phyloP scores from a whole-genome alignment of 2,797 vertebrate species.

The Silurus lanzhouensis region DNA sequence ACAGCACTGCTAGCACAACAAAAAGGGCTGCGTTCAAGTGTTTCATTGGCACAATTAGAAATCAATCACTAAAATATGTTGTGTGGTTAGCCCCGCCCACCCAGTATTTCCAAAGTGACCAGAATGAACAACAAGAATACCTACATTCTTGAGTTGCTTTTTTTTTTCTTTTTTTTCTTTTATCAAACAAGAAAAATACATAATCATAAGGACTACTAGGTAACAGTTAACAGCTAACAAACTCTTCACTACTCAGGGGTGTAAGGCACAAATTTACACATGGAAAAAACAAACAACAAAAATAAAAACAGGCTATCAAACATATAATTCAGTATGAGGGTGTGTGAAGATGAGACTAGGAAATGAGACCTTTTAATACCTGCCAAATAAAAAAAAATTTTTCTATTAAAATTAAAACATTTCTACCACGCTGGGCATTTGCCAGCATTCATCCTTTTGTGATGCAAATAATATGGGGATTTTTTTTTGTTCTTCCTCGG shows the following conservation, averaged over 20 bases:
- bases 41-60: slow-evolving; percentile 86
- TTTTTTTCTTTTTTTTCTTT: slow-evolving; percentile 20
- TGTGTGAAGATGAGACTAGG: slow-evolving; percentile 72
- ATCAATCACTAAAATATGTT: slow-evolving; percentile 69
- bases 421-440: slow-evolving; percentile 25
- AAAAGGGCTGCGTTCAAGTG: slow-evolving; percentile 71
- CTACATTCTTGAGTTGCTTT: slow-evolving; percentile 80
- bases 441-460: slow-evolving; percentile 28
- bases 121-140: slow-evolving; percentile 77
- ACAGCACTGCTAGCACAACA: slow-evolving; percentile 74
- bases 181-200: slow-evolving; percentile 77
- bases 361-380: slow-evolving; percentile 48
- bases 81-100: slow-evolving; percentile 56
- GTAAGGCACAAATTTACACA: slow-evolving; percentile 99
- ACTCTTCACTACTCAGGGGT: slow-evolving; percentile 94
- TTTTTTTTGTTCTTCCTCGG: slow-evolving; percentile 36
- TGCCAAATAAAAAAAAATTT: slow-evolving; percentile 28
- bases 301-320: slow-evolving; percentile 67
- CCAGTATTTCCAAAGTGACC: slow-evolving; percentile 67
- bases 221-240: slow-evolving; percentile 86
- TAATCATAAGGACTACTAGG: slow-evolving; percentile 73
- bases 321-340: slow-evolving; percentile 76
- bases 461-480: slow-evolving; percentile 43
- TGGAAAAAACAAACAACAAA: slow-evolving; percentile 80
- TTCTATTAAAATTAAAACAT: neutral